phyloP scores from a whole-genome alignment of 2,888 invertebrate species.

The Drosophila niveifrons region DNA sequence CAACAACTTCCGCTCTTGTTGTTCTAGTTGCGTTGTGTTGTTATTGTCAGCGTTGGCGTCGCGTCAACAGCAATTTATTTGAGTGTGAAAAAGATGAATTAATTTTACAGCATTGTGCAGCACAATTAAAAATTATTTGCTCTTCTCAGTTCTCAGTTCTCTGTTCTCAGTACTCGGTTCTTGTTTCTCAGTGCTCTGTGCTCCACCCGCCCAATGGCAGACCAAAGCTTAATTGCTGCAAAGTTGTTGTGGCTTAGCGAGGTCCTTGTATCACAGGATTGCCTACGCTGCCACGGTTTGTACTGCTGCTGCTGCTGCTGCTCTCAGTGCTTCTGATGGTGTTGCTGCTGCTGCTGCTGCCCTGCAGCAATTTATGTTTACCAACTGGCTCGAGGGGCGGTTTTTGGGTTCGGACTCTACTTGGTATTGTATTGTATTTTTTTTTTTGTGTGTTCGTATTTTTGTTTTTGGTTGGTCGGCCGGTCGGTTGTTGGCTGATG shows the following conservation, averaged over 20 bases:
- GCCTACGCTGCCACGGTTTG: conserved; percentile 42
- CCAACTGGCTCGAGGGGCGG: conserved; percentile 70
- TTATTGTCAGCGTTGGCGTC: conserved; percentile 61
- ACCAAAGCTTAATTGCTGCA: conserved; percentile 79
- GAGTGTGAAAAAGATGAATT: conserved; percentile 82
- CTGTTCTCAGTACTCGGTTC: neutral
- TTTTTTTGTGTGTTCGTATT: conserved; percentile 6
- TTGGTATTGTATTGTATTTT: conserved; percentile 39
- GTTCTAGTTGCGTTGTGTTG: conserved; percentile 37
- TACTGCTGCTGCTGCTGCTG: conserved; percentile 26
- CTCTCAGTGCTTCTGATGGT: conserved; percentile 24
- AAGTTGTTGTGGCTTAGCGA: conserved; percentile 81
- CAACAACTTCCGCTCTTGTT: conserved; percentile 60
- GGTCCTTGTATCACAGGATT: conserved; percentile 60
- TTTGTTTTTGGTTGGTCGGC: conserved; percentile 24
- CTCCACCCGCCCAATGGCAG: conserved; percentile 51
- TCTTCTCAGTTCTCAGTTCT: conserved; percentile 36
- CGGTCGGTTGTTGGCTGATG: conserved; percentile 18
- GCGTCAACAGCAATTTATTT: conserved; percentile 82
- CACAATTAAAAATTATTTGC: conserved; percentile 81
- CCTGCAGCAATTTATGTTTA: conserved; percentile 81
- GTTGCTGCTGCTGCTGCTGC: conserved; percentile 38
- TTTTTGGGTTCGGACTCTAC: conserved; percentile 49
- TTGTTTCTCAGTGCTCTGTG: neutral
- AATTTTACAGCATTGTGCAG: conserved; percentile 83